Conservation (phyloP, 64 coral and sea anemone genomes). For the Trachythela sp. region DNA sequence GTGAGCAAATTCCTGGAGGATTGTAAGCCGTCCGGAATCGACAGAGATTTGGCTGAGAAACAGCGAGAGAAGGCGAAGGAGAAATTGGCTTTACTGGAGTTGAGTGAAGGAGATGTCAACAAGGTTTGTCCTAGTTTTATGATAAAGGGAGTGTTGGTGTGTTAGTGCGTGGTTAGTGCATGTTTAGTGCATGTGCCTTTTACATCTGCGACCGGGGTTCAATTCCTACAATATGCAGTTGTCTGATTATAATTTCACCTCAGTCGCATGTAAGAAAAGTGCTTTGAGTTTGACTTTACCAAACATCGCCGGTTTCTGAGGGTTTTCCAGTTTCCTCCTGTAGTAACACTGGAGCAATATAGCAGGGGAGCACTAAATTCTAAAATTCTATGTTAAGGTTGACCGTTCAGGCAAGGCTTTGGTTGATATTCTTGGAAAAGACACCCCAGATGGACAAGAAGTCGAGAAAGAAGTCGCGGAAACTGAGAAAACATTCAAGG, state of each 20-base stretch:
- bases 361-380: no score
- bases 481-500: slow-evolving; percentile 7
- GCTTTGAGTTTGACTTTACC: no score
- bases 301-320: no score
- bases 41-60: not conserved
- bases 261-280: no score
- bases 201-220: no score
- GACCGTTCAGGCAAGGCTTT: not conserved
- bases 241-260: no score
- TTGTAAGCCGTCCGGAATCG: not conserved
- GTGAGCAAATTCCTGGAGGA: not conserved
- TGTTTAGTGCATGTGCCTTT: no score
- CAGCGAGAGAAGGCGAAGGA: not conserved
- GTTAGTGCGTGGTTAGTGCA: no score
- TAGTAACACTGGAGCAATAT: no score
- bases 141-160: no score
- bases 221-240: no score
- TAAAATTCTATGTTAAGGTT: not conserved
- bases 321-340: no score
- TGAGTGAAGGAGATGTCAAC: not conserved
- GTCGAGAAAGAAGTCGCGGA: not conserved
- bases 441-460: not conserved
- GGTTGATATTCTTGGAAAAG: slow-evolving; percentile 8
- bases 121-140: not conserved
- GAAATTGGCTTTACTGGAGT: not conserved